Evolutionary conservation across 2,888 invertebrate genomes (phyloP).

Genomic region (Coelopa pilipes): DNA sequence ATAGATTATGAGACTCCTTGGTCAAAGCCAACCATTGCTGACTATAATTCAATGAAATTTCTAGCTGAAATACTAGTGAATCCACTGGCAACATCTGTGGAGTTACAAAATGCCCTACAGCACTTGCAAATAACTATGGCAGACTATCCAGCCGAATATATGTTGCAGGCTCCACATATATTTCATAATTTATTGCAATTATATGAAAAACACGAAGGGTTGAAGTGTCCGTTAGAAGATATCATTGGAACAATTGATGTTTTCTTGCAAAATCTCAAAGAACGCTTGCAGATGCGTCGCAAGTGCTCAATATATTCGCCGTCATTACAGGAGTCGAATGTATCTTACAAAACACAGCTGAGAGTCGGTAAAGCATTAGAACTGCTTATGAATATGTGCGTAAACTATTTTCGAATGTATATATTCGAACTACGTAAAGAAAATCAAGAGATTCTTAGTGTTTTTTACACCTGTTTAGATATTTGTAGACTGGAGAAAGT

Average conservation of each 20-base stretch:
- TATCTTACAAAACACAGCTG: constrained; percentile 47
- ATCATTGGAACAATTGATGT: constrained; percentile 49
- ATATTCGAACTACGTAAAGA: constrained; percentile 34
- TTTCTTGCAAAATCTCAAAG: constrained; percentile 49
- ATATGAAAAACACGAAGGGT: constrained; percentile 45
- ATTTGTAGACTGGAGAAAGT: constrained; percentile 36
- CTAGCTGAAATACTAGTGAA: constrained; percentile 51
- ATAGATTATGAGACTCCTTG: constrained; percentile 59
- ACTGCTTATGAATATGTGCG: constrained; percentile 48
- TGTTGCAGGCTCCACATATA: constrained; percentile 63
- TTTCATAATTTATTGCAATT: constrained; percentile 54
- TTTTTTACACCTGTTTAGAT: constrained; percentile 39
- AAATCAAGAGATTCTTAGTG: constrained; percentile 45
- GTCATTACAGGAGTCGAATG: neutral
- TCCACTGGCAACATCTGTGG: constrained; percentile 39
- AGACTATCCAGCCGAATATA: constrained; percentile 64
- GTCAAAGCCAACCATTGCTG: constrained; percentile 54
- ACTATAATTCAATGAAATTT: constrained; percentile 56
- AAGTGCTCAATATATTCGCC: constrained; percentile 45
- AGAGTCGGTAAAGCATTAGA: constrained; percentile 49
- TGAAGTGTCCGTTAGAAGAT: constrained; percentile 42
- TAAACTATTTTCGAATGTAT: constrained; percentile 44
- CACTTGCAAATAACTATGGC: constrained; percentile 56
- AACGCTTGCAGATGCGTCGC: constrained; percentile 47
- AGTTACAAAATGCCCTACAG: constrained; percentile 53